A percentile compares a stretch with the other conserved stretches of the same genome.
These are phyloP conservation scores for Sanderia malayensis DNA, from an alignment of 30 jellyfish, hydroid and myxozoan species.

Conservation along the genomic window DNA sequence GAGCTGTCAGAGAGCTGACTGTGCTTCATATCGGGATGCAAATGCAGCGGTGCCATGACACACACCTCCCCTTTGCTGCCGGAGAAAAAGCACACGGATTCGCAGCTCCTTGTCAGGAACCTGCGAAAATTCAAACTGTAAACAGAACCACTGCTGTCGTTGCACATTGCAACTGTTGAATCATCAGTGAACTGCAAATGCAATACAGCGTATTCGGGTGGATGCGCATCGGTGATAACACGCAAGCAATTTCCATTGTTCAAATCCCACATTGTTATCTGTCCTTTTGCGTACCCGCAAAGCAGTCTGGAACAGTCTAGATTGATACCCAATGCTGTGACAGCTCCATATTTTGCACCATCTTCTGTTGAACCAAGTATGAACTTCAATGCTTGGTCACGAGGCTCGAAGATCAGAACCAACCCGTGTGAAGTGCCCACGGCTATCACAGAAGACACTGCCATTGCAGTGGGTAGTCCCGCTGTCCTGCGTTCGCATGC, in stretches of 20 bases:
- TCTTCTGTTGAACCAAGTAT: slow-evolving; percentile 85
- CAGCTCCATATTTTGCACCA: slow-evolving; percentile 99
- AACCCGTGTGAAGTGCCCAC: slow-evolving; percentile 99
- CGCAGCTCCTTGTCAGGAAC: slow-evolving; percentile 89
- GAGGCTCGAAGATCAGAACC: slow-evolving; percentile 93
- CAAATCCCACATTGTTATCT: slow-evolving; percentile 98
- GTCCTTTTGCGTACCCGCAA: slow-evolving; percentile 98
- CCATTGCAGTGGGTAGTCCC: slow-evolving; percentile 98
- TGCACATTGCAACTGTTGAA: slow-evolving; percentile 89
- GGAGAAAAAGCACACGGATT: slow-evolving; percentile 91
- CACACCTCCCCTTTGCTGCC: slow-evolving; percentile 99
- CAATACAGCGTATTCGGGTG: slow-evolving; percentile 93
- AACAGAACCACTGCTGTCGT: slow-evolving; percentile 99
- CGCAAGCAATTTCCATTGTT: slow-evolving; percentile 88
- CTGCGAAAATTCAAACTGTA: slow-evolving; percentile 89
- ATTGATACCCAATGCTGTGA: slow-evolving; percentile 96
- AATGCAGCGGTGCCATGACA: slow-evolving; percentile 94
- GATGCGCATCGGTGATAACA: slow-evolving; percentile 97
- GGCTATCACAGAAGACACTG: slow-evolving; percentile 85
- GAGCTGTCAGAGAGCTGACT: slow-evolving; percentile 80
- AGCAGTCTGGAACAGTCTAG: slow-evolving; percentile 87
- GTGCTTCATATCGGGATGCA: slow-evolving; percentile 80
- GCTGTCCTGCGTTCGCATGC: slow-evolving; percentile 98
- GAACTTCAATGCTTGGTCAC: slow-evolving; percentile 89
- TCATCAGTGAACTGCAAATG: slow-evolving; percentile 99